phyloP scores from a whole-genome alignment of 2,888 invertebrate species.

The Diloba caeruleocephala region DNA sequence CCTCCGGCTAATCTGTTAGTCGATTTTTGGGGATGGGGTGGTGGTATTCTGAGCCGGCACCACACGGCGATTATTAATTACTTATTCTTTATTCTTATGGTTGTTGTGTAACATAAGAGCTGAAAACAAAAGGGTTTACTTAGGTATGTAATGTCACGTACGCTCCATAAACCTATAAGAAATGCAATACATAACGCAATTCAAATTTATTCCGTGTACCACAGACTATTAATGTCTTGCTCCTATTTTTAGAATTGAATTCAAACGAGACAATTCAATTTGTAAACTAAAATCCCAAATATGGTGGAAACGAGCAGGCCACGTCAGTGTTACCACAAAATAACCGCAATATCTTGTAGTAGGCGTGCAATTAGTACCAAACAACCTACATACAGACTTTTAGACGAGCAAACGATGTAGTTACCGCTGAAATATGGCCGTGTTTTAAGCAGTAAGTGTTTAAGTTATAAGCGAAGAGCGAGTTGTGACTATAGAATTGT shows the following conservation, averaged over 20 bases:
- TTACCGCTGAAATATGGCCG: slow-evolving; percentile 53
- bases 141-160: no score
- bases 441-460: slow-evolving; percentile 11
- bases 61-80: no score
- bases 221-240: neutral
- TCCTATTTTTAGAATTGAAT: slow-evolving; percentile 28
- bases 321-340: slow-evolving; percentile 16
- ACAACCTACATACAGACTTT: slow-evolving; percentile 43
- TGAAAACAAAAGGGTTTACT: no score
- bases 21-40: no score
- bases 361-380: slow-evolving; percentile 52
- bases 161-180: no score
- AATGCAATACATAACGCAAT: no score
- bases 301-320: slow-evolving; percentile 4
- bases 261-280: slow-evolving; percentile 13
- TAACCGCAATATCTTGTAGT: slow-evolving; percentile 30
- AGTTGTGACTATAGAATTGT: no score
- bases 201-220: no score
- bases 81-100: no score
- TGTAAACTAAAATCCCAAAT: slow-evolving; percentile 25
- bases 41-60: no score
- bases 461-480: slow-evolving; percentile 29
- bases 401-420: slow-evolving; percentile 42
- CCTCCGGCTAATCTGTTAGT: no score
- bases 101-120: no score